Evolutionary conservation across 2,888 invertebrate genomes (phyloP), one percentile per base, ranked within the genome.

Genomic region (Drosophila putrida): DNA sequence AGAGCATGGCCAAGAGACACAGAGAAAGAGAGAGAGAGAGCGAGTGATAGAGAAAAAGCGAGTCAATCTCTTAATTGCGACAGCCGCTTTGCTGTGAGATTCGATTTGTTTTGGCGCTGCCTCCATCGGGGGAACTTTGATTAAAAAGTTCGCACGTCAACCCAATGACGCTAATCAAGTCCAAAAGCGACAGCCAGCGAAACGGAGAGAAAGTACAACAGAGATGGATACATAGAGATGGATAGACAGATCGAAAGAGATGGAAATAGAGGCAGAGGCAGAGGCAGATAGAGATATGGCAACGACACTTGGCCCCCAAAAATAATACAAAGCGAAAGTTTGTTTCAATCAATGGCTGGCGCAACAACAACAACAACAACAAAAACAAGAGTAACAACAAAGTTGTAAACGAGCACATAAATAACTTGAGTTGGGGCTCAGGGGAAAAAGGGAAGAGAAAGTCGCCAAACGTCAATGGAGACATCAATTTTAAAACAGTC

Each of bases 341-440:
- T 85, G 88, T 82, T 83, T 88, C 88, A 88, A 83, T 83, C 83
- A 83, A 88, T 85, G 75, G 77, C 54, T 54, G 49, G 51, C 62
- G n/a, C 58, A 60, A 43, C 61, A 58, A 35, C 39, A 67, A 50
- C 54, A 61, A 35, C 20, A 41, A 44, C 15, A 62, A 27, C 53
- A 46, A 46, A 41, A 57, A 46, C 33, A 62, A 35, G n/a, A 44
- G 31, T 59, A 59, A 36, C 63, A 44, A 63, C 66, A 70, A 81
- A 75, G 71, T 82, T 82, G 86, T 80, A 85, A 85, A 77, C 82
- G 88, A 84, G 83, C 86, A 80, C 80, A 84, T 82, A 88, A 84
- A 84, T 82, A 88, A 82, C 80, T 86, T 77, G 74, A 77, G 70
- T 62, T 64, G 63, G 13, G 43, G 58, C 71, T 61, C 53, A 41